These are phyloP conservation scores for Macrobrachium nipponense DNA, from an alignment of 1,140 invertebrate genomes.

Conservation along the genomic window DNA sequence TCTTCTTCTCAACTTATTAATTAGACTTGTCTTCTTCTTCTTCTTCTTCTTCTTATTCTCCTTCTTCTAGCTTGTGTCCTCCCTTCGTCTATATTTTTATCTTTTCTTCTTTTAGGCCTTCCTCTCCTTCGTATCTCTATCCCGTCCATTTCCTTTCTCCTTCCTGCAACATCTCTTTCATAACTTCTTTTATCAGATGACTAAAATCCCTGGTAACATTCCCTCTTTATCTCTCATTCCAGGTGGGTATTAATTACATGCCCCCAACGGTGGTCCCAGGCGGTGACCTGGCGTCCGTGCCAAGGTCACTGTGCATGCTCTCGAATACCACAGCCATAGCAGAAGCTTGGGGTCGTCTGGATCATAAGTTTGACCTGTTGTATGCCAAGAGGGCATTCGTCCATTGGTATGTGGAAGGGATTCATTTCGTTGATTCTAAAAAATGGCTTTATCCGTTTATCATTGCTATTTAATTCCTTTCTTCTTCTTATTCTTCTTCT, in stretches of 20 bases:
- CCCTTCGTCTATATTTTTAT: too few relatives aligned
- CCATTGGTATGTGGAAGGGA: conserved; percentile 72
- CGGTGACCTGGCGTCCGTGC: conserved; percentile 71
- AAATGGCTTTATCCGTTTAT: background rate
- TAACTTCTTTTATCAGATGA: background rate
- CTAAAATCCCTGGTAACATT: background rate
- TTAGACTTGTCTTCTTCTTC: too few relatives aligned
- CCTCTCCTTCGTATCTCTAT: too few relatives aligned
- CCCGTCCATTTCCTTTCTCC: too few relatives aligned
- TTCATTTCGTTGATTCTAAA: background rate
- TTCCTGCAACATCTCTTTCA: too few relatives aligned
- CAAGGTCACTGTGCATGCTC: conserved; percentile 59
- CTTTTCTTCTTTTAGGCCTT: too few relatives aligned
- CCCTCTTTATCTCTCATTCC: conserved; percentile 13
- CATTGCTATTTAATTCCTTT: background rate
- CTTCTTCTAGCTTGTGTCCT: too few relatives aligned
- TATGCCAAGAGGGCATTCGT: conserved; percentile 78
- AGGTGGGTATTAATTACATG: conserved; percentile 83
- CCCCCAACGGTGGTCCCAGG: conserved; percentile 72
- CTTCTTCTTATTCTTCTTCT: background rate
- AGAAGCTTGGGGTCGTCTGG: conserved; percentile 72
- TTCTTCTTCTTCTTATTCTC: too few relatives aligned
- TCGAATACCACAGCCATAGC: conserved; percentile 60
- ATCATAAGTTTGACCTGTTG: conserved; percentile 78
- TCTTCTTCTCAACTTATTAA: too few relatives aligned